Conservation (phyloP, 2,888 invertebrate species). For the Trimorus sp. region DNA sequence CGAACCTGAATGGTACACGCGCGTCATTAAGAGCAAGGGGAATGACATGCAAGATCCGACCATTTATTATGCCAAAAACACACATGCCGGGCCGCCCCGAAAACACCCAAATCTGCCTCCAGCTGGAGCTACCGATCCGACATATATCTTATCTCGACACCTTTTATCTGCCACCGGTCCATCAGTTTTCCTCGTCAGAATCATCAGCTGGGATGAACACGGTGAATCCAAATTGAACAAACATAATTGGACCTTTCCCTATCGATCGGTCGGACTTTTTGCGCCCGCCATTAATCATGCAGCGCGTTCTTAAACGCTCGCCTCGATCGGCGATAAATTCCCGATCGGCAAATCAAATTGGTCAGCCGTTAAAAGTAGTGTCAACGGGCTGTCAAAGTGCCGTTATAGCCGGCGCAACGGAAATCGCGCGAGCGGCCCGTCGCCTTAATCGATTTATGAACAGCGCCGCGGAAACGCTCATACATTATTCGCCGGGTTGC, state of each 20-base stretch:
- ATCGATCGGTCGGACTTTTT: too few species aligned
- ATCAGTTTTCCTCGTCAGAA: too few species aligned
- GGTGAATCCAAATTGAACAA: too few species aligned
- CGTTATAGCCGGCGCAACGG: neutral
- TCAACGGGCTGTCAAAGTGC: neutral
- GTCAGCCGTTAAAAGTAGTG: too few species aligned
- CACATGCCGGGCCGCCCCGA: conserved; percentile 35
- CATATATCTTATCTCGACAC: conserved; percentile 40
- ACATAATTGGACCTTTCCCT: too few species aligned
- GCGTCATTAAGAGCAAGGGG: conserved; percentile 55
- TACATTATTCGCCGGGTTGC: conserved; percentile 40
- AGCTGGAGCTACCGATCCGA: conserved; percentile 34
- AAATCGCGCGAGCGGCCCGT: neutral
- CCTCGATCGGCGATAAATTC: neutral
- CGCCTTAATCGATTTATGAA: conserved; percentile 44
- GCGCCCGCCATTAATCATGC: too few species aligned
- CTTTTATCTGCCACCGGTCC: conserved; percentile 31
- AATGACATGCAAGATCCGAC: conserved; percentile 56
- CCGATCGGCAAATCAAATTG: too few species aligned
- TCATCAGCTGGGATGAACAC: too few species aligned
- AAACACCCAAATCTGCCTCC: conserved; percentile 37
- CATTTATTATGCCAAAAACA: conserved; percentile 61
- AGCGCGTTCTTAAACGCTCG: too few species aligned
- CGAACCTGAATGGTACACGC: conserved; percentile 45
- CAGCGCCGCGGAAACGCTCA: conserved; percentile 35